Evolutionary conservation across 2,797 vertebrate species (phyloP).

Genomic region (Ceryle rudis): DNA sequence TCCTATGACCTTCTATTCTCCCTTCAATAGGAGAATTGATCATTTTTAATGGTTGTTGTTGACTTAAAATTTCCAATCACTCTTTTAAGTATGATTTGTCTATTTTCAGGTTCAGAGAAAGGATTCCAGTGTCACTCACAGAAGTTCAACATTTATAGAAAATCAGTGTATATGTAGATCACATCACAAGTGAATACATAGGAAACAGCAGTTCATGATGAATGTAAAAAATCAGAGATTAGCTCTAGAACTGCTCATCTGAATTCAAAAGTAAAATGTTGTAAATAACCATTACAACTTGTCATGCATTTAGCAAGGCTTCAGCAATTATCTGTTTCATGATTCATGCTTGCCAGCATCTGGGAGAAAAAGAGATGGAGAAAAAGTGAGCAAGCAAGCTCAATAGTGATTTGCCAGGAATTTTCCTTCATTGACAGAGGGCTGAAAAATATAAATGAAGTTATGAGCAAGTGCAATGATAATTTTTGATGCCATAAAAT

Average conservation of each 20-base stretch:
- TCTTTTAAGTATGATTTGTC: neutral
- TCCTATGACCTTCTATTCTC: no score
- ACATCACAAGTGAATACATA: neutral
- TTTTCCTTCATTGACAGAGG: neutral
- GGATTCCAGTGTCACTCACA: neutral
- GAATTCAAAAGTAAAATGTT: constrained; percentile 23
- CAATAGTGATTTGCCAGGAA: neutral
- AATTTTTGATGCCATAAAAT: neutral
- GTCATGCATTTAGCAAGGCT: constrained; percentile 26
- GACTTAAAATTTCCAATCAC: neutral
- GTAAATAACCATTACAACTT: constrained; percentile 53
- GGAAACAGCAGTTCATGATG: constrained; percentile 2
- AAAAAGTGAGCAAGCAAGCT: neutral
- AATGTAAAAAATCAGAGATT: constrained; percentile 17
- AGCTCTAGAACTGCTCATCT: constrained; percentile 5
- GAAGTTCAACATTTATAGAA: constrained; percentile 31
- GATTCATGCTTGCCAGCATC: constrained; percentile 28
- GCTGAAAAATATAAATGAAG: neutral
- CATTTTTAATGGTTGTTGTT: neutral
- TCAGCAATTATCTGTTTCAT: neutral
- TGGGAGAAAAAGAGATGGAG: neutral
- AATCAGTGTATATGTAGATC: constrained; percentile 12
- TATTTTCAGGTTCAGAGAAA: neutral
- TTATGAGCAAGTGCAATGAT: neutral
- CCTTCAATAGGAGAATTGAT: neutral